Conservation (phyloP, 2,888 invertebrate species). For the Pyrgus malvae region DNA sequence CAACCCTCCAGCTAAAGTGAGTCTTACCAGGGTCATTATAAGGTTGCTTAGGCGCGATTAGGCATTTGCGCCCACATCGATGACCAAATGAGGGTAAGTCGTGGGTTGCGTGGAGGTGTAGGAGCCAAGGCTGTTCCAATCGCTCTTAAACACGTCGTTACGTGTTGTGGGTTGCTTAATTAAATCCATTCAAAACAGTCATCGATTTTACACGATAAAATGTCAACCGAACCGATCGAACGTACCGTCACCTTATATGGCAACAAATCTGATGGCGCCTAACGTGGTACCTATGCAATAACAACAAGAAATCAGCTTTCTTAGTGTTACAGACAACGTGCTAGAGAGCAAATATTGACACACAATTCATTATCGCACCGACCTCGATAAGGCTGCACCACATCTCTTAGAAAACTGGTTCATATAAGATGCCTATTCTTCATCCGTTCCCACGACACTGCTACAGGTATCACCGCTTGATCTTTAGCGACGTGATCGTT, state of each 20-base stretch:
- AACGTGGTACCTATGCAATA: background rate
- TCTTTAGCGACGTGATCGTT: conserved; percentile 65
- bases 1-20: conserved; percentile 68
- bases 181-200: conserved; percentile 64
- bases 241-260: conserved; percentile 34
- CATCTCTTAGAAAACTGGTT: conserved; percentile 75
- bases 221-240: conserved; percentile 36
- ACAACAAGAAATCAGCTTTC: conserved; percentile 31
- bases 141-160: conserved; percentile 64
- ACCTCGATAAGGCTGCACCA: conserved; percentile 69
- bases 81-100: conserved; percentile 79
- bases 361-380: conserved; percentile 64
- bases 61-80: conserved; percentile 68
- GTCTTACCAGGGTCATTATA: conserved; percentile 69
- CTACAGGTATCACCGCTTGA: conserved; percentile 57
- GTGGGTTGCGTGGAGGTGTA: conserved; percentile 79
- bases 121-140: conserved; percentile 77
- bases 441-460: conserved; percentile 70
- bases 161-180: conserved; percentile 74
- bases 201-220: conserved; percentile 46
- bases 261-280: conserved; percentile 3
- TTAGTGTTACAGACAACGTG: conserved; percentile 49
- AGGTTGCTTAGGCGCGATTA: conserved; percentile 74
- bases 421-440: conserved; percentile 66
- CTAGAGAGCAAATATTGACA: conserved; percentile 68